Evolutionary conservation across 2,113 vertebrate genomes (phyloP).

Genomic region (Tor tambroides): DNA sequence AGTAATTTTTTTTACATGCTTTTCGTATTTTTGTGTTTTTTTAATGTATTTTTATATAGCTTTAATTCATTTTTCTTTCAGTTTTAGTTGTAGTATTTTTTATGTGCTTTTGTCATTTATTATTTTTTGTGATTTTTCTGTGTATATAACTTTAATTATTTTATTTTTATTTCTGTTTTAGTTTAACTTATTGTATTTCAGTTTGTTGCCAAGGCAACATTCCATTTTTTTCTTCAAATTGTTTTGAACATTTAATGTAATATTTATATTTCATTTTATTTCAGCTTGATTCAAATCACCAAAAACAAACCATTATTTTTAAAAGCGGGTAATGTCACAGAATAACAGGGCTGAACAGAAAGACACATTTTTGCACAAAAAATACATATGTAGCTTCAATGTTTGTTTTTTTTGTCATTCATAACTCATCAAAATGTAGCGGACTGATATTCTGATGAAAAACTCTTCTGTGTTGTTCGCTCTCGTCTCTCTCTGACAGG

Average conservation of each 20-base stretch:
- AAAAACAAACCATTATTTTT: background rate
- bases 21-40: too few relatives aligned
- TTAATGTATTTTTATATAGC: too few relatives aligned
- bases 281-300: background rate
- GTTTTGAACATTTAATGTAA: background rate
- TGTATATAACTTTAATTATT: background rate
- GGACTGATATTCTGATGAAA: background rate
- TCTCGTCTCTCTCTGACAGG: slow-evolving; percentile 72
- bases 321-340: background rate
- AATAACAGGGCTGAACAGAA: background rate
- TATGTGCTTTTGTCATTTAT: background rate
- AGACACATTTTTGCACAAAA: background rate
- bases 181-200: background rate
- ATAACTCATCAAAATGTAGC: background rate
- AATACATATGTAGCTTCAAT: background rate
- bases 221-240: background rate
- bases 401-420: background rate
- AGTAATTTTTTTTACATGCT: too few relatives aligned
- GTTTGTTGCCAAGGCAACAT: background rate
- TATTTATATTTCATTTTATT: background rate
- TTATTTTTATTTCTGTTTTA: background rate
- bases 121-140: background rate
- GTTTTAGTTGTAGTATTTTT: background rate
- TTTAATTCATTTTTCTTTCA: background rate
- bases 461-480: too few relatives aligned